Evolutionary conservation across 2,797 vertebrate species (phyloP).

Genomic region (Cryptoprocta ferox): DNA sequence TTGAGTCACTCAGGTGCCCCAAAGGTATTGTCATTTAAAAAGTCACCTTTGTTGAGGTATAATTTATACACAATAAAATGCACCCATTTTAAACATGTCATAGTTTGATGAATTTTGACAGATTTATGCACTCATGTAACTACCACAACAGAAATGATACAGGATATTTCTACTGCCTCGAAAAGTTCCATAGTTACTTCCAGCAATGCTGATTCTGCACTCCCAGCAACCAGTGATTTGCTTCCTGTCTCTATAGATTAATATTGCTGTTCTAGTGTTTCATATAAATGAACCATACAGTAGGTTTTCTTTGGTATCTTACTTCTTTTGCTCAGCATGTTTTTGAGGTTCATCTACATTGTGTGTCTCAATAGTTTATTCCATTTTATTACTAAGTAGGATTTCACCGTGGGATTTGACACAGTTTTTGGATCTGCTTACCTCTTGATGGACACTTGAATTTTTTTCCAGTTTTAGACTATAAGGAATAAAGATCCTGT

Average conservation of each 20-base stretch:
- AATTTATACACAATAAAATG: neutral
- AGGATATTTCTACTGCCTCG: neutral
- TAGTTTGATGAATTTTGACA: neutral
- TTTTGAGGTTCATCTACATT: neutral
- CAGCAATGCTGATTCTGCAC: neutral
- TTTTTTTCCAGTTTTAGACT: conserved; percentile 10
- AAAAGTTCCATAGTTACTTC: neutral
- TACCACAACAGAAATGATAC: neutral
- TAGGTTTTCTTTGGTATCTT: neutral
- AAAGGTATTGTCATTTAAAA: neutral
- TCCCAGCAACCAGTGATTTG: neutral
- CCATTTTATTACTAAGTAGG: neutral
- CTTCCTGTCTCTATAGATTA: neutral
- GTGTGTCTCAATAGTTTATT: neutral
- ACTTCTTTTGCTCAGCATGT: neutral
- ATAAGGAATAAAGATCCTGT: conserved; percentile 13
- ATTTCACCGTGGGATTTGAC: neutral
- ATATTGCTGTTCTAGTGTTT: neutral
- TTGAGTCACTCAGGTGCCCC: too few species aligned
- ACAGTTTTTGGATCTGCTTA: conserved; percentile 23
- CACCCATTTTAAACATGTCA: neutral
- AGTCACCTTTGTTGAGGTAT: neutral
- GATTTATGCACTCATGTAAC: neutral
- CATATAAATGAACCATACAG: neutral
- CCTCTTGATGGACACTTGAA: neutral